phyloP scores from a whole-genome alignment of 2,888 invertebrate genomes.

The Sinopyrophorus schimmeli region DNA sequence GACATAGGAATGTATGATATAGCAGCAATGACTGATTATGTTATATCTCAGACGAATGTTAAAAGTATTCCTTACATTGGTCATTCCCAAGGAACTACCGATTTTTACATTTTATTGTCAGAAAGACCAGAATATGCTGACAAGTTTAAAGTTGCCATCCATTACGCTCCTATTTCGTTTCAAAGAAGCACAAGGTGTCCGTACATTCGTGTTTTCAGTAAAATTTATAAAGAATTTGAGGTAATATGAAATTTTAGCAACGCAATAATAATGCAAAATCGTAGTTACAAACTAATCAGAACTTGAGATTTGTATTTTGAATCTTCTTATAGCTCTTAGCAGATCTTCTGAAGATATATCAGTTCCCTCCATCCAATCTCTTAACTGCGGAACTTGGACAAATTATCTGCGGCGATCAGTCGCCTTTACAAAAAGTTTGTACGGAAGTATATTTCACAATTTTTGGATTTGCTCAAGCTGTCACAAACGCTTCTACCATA shows the following conservation, averaged over 20 bases:
- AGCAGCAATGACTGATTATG: constrained; percentile 75
- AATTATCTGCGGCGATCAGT: neutral
- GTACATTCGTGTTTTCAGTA: constrained; percentile 38
- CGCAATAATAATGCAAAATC: too few species aligned
- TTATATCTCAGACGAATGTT: constrained; percentile 50
- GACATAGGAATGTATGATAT: constrained; percentile 76
- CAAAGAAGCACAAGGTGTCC: constrained; percentile 56
- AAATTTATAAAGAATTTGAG: neutral
- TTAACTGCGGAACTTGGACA: neutral
- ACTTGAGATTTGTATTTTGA: too few species aligned
- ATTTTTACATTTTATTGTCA: constrained; percentile 60
- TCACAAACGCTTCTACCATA: constrained; percentile 54
- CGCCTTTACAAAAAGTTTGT: constrained; percentile 57
- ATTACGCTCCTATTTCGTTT: constrained; percentile 64
- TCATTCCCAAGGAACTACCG: constrained; percentile 65
- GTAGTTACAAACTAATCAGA: too few species aligned
- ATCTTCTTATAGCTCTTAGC: too few species aligned
- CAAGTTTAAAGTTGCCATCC: constrained; percentile 60
- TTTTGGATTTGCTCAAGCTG: constrained; percentile 62
- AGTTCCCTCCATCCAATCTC: too few species aligned
- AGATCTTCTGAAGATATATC: too few species aligned
- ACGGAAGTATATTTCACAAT: constrained; percentile 68
- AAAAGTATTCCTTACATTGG: constrained; percentile 61
- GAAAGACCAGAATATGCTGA: constrained; percentile 59
- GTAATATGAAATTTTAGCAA: too few species aligned